Percentiles rank a stretch among this genome's conserved stretches.
Evolutionary conservation across 2,113 vertebrate species (phyloP).

Genomic region (Microcebus jonahi): DNA sequence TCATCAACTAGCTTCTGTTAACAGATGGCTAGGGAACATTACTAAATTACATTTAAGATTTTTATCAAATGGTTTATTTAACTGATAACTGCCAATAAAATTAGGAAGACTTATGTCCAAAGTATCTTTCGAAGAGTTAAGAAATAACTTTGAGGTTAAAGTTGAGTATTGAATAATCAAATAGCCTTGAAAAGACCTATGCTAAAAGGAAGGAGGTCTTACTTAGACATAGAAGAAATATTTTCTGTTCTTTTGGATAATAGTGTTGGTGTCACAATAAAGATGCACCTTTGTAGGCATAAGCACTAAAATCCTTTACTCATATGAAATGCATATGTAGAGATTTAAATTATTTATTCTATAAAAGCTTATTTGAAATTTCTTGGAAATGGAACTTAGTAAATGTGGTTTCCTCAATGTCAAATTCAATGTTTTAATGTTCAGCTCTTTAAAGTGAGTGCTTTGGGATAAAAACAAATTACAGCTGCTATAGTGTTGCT

Average conservation of each 20-base stretch:
- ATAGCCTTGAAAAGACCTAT: neutral
- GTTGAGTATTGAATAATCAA: neutral
- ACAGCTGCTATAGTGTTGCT: neutral
- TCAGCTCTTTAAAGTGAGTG: neutral
- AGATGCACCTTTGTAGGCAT: neutral
- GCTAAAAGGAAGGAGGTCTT: neutral
- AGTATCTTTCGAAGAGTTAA: constrained; percentile 5
- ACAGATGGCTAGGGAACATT: neutral
- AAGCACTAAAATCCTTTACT: neutral
- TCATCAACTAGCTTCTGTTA: constrained; percentile 1
- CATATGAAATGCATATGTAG: neutral
- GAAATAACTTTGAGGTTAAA: neutral
- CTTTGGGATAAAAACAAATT: constrained; percentile 33
- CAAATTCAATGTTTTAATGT: constrained; percentile 38
- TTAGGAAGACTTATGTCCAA: neutral
- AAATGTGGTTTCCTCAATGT: neutral
- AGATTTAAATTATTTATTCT: constrained; percentile 31
- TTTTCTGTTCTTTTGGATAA: neutral
- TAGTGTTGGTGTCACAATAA: neutral
- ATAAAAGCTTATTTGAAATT: neutral
- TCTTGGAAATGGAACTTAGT: neutral
- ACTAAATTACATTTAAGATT: neutral
- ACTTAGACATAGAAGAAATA: neutral
- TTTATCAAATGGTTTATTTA: constrained; percentile 10
- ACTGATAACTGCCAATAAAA: neutral